Evolutionary conservation across 2,113 vertebrate genomes (phyloP), one percentile per base, ranked within the genome.

Genomic region (Dendropsophus ebraccatus): DNA sequence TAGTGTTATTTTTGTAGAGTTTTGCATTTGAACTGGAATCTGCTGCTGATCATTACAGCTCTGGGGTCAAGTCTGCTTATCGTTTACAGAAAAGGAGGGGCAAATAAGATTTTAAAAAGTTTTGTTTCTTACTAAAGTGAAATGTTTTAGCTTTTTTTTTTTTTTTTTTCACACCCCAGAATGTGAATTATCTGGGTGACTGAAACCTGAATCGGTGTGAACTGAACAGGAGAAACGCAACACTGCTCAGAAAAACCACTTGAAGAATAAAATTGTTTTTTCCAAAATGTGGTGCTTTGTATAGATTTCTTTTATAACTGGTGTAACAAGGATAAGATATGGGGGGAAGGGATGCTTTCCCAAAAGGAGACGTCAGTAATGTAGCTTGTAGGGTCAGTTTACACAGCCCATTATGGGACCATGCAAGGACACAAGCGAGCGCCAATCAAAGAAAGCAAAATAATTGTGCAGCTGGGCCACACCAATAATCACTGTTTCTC

Each of bases 201-300:
- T 23, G 69, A n/a, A 41, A 45, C 19, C 41, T 14, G 4, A 74
- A 74, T 6, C 13, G 14, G n/a, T 47, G 41, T 47, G 73, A 75
- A 75, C 45, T 50, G 73, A 47, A 75, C 1, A 41, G 45, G n/a
- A 50, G 62, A 21, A 72, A 41, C 7, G 21, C 37, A 67, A 52
- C 69, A 74, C 13, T 62, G 52, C 32, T 83, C 23, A 58, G 82
- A 83, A 72, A 72, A 74, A 83, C 52, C 81, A 58, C 81, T 19
- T 56, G 81, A 83, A 54, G 17, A 78, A 78, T 56, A 54, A 83
- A 72, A 54, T 1, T n/a, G 1, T 83, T 73, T 73, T 74, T 73
- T 74, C 25, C 32, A 74, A 16, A 74, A 45, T n/a, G 1, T 70
- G 82, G 58, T 14, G 35, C 19, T 23, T 52, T 21, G 69, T 21